A percentile compares a stretch with the other conserved stretches of the same genome.
Conservation (phyloP, 2,797 vertebrate species). For the Scolopax bukidnonensis region DNA sequence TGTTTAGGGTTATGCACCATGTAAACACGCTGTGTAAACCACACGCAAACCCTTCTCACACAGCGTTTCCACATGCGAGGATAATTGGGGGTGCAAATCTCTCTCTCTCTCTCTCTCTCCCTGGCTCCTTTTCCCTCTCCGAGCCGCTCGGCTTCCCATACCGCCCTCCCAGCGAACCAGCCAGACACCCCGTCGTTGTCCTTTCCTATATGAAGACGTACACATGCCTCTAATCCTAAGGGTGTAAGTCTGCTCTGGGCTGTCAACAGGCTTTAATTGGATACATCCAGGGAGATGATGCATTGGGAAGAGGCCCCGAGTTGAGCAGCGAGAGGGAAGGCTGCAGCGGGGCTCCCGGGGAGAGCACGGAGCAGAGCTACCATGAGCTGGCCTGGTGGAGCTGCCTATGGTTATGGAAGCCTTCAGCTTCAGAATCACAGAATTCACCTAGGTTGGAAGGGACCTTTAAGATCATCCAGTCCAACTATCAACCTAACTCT, state of each 20-base stretch:
- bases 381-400: background rate
- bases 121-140: background rate
- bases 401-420: background rate
- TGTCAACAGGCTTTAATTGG: conserved; percentile 66
- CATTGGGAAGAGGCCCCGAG: conserved; percentile 47
- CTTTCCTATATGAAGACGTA: background rate
- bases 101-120: background rate
- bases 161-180: background rate
- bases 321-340: background rate
- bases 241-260: conserved; percentile 28
- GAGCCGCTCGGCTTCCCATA: background rate
- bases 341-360: background rate
- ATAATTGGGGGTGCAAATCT: background rate
- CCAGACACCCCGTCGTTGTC: background rate
- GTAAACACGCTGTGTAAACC: background rate
- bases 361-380: background rate
- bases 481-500: too few relatives aligned
- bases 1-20: conserved; percentile 7
- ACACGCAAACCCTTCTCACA: background rate
- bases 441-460: too few relatives aligned
- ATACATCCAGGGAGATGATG: conserved; percentile 57
- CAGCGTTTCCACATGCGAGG: background rate
- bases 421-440: background rate
- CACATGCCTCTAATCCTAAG: conserved; percentile 49
- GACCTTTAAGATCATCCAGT: too few relatives aligned